Evolutionary conservation across 2,888 invertebrate genomes (phyloP).

Genomic region (Scotopteryx bipunctaria): DNA sequence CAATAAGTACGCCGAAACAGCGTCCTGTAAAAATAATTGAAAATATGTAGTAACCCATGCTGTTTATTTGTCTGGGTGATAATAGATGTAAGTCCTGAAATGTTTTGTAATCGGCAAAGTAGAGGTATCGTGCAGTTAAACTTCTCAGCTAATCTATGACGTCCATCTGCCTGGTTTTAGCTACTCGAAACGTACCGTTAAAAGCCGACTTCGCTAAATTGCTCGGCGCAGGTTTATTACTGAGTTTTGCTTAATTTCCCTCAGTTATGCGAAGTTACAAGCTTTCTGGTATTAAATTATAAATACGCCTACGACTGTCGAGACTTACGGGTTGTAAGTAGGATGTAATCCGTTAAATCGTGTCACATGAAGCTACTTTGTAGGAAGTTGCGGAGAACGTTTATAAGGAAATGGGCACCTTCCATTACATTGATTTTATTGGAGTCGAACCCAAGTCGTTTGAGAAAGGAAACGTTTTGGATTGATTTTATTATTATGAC

Average conservation of each 20-base stretch:
- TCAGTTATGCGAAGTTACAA: constrained; percentile 23
- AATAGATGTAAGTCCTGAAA: no score
- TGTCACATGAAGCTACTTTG: constrained; percentile 22
- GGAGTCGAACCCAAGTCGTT: constrained; percentile 9
- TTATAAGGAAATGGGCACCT: background rate
- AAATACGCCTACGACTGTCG: constrained; percentile 20
- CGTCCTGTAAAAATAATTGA: no score
- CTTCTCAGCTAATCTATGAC: no score
- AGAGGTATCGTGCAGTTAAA: no score
- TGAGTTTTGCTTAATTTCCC: constrained; percentile 27
- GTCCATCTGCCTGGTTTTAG: background rate
- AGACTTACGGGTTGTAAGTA: constrained; percentile 24
- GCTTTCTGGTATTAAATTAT: constrained; percentile 29
- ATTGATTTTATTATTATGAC: background rate
- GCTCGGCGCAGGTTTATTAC: constrained; percentile 22
- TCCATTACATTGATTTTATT: constrained; percentile 23
- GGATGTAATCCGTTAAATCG: constrained; percentile 21
- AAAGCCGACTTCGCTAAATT: constrained; percentile 14
- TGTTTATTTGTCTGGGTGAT: no score
- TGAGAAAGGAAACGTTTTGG: background rate
- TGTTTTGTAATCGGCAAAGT: no score
- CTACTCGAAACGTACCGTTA: background rate
- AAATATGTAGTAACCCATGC: no score
- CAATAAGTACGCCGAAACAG: no score
- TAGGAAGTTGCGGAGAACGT: background rate